Base-by-base conservation (phyloP, 2,797 vertebrate species). In the Paratrypauchen microcephalus region DNA sequence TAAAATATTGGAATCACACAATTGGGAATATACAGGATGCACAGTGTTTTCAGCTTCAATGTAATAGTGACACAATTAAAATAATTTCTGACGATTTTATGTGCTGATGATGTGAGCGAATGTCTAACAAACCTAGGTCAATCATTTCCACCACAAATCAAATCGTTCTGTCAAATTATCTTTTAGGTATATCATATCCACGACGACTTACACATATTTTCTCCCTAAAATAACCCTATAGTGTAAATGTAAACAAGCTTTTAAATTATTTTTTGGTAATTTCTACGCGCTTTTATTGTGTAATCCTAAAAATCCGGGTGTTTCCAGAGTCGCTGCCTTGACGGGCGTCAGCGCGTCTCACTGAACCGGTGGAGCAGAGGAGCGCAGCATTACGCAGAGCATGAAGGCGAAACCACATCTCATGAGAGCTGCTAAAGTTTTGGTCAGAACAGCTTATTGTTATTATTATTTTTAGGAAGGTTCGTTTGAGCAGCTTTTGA, bases 321-420 rank as follows among this genome's bases (percentile, higher is more conserved):
- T 6, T 64, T 26, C 9, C 11, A 70, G 16, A 19, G 58, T n/a
- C 60, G 59, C 70, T 6, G 9, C 7, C 32, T 74, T 86, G 68
- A 52, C 81, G 64, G 80, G 69, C 48, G 45, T 26, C 64, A 8
- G 48, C n/a, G 71, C 1, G 56, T 65, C 65, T 77, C 69, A 6
- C 66, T 62, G 54, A 48, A 50, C 62, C 15, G 54, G 70, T 23
- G 72, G 60, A 63, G 72, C 84, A 73, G 77, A 81, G 60, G 76
- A 79, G 76, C 84, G 52, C 80, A 75, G 79, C 77, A 1, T 54
- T 67, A 57, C 77, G 68, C 83, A 54, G 82, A 86, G 79, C 48
- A 81, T 84, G 87, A 66, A 57, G 57, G 15, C 57, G 60, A 73
- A 70, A 73, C 70, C 50, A 13, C 67, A 55, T 0, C 65, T 50